Evolutionary conservation across 1,140 invertebrate species (phyloP).

Genomic region (Luehdorfia chinensis): DNA sequence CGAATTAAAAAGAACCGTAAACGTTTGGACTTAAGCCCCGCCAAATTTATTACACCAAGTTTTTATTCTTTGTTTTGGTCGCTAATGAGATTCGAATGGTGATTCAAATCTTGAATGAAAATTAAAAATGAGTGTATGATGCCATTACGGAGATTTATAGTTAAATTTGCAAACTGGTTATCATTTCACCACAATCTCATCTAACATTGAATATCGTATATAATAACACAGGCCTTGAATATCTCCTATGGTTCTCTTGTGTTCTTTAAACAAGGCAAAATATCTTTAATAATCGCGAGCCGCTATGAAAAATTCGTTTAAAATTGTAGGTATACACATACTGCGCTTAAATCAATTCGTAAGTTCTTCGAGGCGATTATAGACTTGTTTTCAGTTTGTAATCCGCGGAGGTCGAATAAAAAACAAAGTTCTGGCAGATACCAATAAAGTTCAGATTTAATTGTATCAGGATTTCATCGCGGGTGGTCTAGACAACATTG

Average conservation of each 20-base stretch:
- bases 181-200: too few species aligned
- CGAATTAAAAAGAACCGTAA: constrained; percentile 75
- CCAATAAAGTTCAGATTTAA: constrained; percentile 63
- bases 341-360: neutral
- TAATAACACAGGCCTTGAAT: too few species aligned
- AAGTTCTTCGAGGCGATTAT: constrained; percentile 30
- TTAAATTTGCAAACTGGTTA: too few species aligned
- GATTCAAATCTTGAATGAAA: constrained; percentile 49
- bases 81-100: constrained; percentile 73
- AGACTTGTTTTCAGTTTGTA: constrained; percentile 29
- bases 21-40: constrained; percentile 68
- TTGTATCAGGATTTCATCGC: constrained; percentile 48
- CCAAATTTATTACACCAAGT: constrained; percentile 71
- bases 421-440: constrained; percentile 37
- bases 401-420: neutral
- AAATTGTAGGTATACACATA: too few species aligned
- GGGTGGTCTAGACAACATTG: constrained; percentile 66
- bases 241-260: too few species aligned
- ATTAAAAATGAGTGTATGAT: constrained; percentile 49
- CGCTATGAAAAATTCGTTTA: too few species aligned
- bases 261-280: too few species aligned
- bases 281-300: too few species aligned
- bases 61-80: constrained; percentile 67
- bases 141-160: too few species aligned
- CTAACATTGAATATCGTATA: too few species aligned